Conservation (phyloP, 1,140 invertebrate species). For the Apocrypta bakeri region DNA sequence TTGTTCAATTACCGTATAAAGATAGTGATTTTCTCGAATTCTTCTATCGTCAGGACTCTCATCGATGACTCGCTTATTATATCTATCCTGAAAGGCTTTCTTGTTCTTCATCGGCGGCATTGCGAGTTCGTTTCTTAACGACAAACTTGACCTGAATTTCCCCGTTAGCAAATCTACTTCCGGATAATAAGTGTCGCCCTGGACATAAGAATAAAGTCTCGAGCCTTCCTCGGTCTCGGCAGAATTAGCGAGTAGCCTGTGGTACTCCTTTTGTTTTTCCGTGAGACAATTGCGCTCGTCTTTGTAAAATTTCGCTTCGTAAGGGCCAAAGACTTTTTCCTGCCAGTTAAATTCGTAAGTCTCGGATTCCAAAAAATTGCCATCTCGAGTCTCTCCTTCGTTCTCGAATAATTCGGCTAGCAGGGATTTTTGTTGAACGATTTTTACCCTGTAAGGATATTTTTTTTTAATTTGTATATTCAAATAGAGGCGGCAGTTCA, state of each 20-base stretch:
- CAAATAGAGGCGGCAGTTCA: no score
- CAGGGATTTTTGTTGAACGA: constrained; percentile 69
- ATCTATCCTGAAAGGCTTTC: constrained; percentile 67
- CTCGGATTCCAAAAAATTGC: constrained; percentile 67
- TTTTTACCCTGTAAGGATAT: constrained; percentile 63
- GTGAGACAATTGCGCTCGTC: constrained; percentile 69
- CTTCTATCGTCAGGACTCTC: constrained; percentile 54
- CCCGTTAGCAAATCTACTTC: constrained; percentile 57
- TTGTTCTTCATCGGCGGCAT: constrained; percentile 53
- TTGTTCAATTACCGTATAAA: constrained; percentile 56
- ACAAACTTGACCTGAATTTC: constrained; percentile 49
- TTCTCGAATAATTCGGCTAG: constrained; percentile 68
- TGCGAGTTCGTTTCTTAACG: constrained; percentile 47
- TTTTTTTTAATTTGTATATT: no score
- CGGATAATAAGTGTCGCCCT: constrained; percentile 65
- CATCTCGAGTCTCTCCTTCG: constrained; percentile 66
- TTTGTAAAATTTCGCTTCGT: constrained; percentile 66
- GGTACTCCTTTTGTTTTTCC: constrained; percentile 66
- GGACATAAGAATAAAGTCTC: constrained; percentile 66
- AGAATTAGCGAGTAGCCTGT: constrained; percentile 55
- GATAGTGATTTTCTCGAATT: constrained; percentile 68
- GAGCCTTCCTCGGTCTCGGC: constrained; percentile 48
- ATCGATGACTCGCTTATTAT: constrained; percentile 68
- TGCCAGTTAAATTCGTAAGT: constrained; percentile 69
- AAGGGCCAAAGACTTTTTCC: constrained; percentile 70